These are phyloP conservation scores for Bothrops jararaca DNA, from an alignment of 2,113 vertebrate genomes.

Conservation along the genomic window DNA sequence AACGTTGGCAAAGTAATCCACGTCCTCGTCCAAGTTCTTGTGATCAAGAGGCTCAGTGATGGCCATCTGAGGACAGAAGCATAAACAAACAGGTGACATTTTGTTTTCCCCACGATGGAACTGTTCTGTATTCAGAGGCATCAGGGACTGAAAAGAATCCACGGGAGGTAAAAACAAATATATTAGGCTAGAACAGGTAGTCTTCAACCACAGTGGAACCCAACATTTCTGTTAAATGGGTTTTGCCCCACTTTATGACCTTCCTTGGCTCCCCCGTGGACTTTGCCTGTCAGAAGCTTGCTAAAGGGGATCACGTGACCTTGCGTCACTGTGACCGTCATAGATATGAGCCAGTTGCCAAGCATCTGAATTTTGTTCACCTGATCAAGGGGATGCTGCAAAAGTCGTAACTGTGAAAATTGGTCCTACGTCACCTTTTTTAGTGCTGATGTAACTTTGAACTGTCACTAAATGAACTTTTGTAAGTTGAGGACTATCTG, in stretches of 20 bases:
- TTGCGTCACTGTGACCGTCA: too few species aligned
- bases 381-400: too few species aligned
- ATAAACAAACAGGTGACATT: background rate
- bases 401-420: too few species aligned
- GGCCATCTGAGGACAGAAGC: constrained; percentile 67
- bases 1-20: constrained; percentile 75
- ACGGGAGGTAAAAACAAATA: background rate
- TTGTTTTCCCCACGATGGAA: background rate
- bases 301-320: too few species aligned
- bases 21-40: constrained; percentile 82
- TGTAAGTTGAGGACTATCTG: too few species aligned
- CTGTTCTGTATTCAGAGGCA: background rate
- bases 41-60: constrained; percentile 81
- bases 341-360: too few species aligned
- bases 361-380: too few species aligned
- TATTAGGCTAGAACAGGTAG: background rate
- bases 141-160: background rate
- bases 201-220: background rate
- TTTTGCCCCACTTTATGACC: background rate
- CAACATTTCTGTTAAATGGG: background rate
- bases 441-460: too few species aligned
- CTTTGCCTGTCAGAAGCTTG: too few species aligned
- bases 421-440: too few species aligned
- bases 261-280: background rate
- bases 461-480: too few species aligned